Conservation (phyloP, 2,888 invertebrate species). For the Caenorhabditis afra region DNA sequence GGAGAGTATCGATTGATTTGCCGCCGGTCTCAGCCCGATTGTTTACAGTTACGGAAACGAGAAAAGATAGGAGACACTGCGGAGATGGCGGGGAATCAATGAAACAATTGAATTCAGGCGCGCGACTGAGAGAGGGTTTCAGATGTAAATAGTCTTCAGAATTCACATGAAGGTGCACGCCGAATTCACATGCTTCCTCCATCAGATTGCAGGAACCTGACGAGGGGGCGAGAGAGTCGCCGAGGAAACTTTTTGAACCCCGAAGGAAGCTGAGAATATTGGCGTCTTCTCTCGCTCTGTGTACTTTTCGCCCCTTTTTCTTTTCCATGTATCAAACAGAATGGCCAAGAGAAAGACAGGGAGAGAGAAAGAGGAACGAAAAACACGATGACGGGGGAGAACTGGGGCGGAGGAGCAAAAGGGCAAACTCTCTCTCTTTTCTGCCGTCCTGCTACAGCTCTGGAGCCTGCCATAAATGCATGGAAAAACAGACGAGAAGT, state of each 20-base stretch:
- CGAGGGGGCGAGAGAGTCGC: no score
- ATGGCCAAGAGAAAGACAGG: background rate
- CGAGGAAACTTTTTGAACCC: no score
- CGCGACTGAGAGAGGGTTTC: background rate
- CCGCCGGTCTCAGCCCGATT: background rate
- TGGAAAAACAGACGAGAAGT: slow-evolving; percentile 29
- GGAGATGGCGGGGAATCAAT: background rate
- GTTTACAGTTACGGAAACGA: slow-evolving; percentile 2
- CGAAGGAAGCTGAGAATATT: no score
- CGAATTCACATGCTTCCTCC: no score
- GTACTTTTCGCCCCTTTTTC: no score
- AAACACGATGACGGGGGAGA: slow-evolving; percentile 33
- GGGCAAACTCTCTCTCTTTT: slow-evolving; percentile 29
- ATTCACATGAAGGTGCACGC: no score
- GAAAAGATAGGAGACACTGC: background rate
- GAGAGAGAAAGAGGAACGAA: background rate
- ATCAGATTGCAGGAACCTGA: no score
- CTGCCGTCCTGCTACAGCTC: background rate
- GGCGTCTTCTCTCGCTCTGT: no score
- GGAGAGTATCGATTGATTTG: background rate
- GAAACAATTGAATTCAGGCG: slow-evolving; percentile 1
- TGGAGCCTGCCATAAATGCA: slow-evolving; percentile 42
- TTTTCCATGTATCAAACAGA: background rate
- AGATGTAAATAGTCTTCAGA: background rate
- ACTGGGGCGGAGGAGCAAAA: slow-evolving; percentile 4